These are phyloP conservation scores for Eulacestoma nigropectus DNA, from an alignment of 2,113 vertebrate genomes.

Conservation along the genomic window DNA sequence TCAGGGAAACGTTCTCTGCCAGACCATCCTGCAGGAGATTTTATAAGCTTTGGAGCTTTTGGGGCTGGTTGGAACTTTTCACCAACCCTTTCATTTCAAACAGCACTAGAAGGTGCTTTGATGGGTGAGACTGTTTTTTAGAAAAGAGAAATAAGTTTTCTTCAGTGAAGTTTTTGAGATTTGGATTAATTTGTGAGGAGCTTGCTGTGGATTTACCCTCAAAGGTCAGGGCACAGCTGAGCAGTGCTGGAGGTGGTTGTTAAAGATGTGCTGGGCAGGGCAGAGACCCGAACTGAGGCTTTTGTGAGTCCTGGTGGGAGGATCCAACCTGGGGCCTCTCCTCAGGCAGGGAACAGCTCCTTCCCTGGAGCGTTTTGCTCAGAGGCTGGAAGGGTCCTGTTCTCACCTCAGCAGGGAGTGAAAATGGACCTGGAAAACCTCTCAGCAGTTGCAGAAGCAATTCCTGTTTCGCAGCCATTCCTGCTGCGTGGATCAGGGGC, in stretches of 20 bases:
- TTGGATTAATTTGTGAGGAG: neutral
- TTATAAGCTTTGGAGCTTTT: neutral
- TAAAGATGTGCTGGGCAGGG: neutral
- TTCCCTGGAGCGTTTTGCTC: neutral
- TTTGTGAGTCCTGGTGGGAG: neutral
- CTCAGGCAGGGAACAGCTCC: neutral
- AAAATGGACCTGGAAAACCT: neutral
- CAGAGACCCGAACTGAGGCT: accelerated
- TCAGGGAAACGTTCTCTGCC: neutral
- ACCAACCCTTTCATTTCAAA: neutral
- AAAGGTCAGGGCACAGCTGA: accelerated
- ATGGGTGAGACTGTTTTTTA: neutral
- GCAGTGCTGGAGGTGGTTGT: accelerated
- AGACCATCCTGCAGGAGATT: neutral
- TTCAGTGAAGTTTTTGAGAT: neutral
- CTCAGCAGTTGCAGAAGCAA: neutral
- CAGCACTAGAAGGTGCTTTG: neutral
- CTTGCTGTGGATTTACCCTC: neutral
- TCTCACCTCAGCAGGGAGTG: neutral
- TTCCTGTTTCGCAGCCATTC: neutral
- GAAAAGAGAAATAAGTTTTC: neutral
- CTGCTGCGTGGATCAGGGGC: accelerated
- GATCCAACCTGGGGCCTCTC: neutral
- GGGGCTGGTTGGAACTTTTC: neutral
- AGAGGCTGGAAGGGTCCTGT: neutral